Conservation (phyloP, 2,113 vertebrate genomes). For the Phyllopteryx taeniolatus region DNA sequence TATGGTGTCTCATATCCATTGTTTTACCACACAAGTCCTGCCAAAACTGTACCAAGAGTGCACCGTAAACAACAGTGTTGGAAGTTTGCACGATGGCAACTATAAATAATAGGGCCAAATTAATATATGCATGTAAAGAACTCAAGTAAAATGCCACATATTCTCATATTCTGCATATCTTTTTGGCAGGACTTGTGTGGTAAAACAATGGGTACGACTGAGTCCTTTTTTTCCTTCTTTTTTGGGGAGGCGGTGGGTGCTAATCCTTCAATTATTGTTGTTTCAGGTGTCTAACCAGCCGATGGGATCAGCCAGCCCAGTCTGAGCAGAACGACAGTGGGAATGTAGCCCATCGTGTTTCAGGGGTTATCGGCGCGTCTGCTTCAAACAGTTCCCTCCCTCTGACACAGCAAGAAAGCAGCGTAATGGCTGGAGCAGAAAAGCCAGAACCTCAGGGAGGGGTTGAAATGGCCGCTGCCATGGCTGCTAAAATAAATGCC, state of each 20-base stretch:
- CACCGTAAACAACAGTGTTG: no score
- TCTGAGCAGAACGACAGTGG: constrained; percentile 53
- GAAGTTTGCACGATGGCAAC: no score
- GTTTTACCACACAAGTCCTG: no score
- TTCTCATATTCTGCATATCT: no score
- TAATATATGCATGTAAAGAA: no score
- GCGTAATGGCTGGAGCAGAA: not conserved
- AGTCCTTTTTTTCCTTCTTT: not conserved
- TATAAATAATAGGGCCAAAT: no score
- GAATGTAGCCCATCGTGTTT: constrained; percentile 33
- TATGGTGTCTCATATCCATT: no score
- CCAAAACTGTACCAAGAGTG: no score
- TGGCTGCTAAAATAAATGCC: constrained; percentile 94
- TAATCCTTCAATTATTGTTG: not conserved
- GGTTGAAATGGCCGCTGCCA: constrained; percentile 87
- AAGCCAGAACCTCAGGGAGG: constrained; percentile 68
- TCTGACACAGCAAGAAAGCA: constrained; percentile 7
- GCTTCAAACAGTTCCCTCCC: constrained; percentile 17
- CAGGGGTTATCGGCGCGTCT: constrained; percentile 20
- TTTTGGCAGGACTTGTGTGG: not conserved
- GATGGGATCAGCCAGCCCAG: constrained; percentile 74
- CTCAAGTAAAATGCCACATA: no score
- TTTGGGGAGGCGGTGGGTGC: not conserved
- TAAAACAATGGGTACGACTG: not conserved
- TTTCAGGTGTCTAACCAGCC: constrained; percentile 69